phyloP scores from a whole-genome alignment of 2,888 invertebrate genomes.

The Caenorhabditis angaria region DNA sequence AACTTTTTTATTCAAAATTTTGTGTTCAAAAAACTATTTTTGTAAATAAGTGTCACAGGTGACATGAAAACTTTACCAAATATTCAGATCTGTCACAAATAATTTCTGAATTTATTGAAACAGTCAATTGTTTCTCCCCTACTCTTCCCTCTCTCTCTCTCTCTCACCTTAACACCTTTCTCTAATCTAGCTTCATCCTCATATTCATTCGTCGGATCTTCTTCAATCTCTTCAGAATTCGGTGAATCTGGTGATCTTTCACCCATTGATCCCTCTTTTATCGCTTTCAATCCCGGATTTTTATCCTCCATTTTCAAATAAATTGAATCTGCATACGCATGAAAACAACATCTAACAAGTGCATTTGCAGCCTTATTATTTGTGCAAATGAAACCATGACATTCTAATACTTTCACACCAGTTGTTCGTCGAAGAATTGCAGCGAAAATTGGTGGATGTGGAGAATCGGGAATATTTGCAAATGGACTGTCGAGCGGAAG shows the following conservation, averaged over 20 bases:
- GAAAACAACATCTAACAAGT: slow-evolving; percentile 86
- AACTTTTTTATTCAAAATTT: background rate
- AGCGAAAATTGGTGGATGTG: slow-evolving; percentile 94
- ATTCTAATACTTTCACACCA: slow-evolving; percentile 94
- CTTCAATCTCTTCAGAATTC: slow-evolving; percentile 43
- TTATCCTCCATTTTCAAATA: slow-evolving; percentile 75
- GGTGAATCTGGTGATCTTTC: slow-evolving; percentile 47
- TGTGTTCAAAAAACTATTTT: too few species aligned
- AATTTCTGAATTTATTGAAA: too few species aligned
- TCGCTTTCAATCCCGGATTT: slow-evolving; percentile 58
- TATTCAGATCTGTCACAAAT: too few species aligned
- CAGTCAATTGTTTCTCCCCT: too few species aligned
- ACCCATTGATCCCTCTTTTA: slow-evolving; percentile 48
- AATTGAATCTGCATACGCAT: slow-evolving; percentile 94
- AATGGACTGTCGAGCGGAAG: slow-evolving; percentile 94
- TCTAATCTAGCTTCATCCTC: slow-evolving; percentile 43
- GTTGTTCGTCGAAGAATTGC: slow-evolving; percentile 93
- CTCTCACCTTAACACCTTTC: slow-evolving; percentile 24
- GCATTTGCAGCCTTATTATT: slow-evolving; percentile 96
- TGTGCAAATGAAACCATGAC: slow-evolving; percentile 97
- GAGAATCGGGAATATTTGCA: slow-evolving; percentile 88
- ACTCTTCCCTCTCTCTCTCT: too few species aligned
- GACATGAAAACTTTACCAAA: too few species aligned
- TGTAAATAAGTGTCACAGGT: too few species aligned
- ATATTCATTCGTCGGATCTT: slow-evolving; percentile 30